Conservation (phyloP, 2,888 invertebrate genomes). For the Cryptus viduatorius region DNA sequence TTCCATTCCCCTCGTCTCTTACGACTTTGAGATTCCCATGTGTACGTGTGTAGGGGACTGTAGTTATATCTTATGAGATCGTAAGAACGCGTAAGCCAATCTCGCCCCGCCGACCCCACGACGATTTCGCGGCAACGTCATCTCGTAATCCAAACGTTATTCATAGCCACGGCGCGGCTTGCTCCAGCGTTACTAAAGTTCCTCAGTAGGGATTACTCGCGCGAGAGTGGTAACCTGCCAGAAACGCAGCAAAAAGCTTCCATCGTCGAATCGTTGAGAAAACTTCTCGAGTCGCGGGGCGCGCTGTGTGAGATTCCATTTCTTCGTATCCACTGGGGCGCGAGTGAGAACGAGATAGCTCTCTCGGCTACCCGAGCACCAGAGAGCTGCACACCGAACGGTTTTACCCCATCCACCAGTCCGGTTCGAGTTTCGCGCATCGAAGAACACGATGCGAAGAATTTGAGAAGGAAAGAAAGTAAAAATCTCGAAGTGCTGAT, state of each 20-base stretch:
- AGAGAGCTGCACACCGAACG: constrained; percentile 30
- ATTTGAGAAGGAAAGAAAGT: neutral
- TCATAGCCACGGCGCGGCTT: constrained; percentile 73
- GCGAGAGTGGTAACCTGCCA: constrained; percentile 70
- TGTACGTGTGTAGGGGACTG: neutral
- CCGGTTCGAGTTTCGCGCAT: constrained; percentile 36
- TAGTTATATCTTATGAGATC: constrained; percentile 24
- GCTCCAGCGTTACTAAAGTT: constrained; percentile 76
- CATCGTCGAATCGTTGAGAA: constrained; percentile 41
- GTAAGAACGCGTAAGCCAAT: constrained; percentile 30
- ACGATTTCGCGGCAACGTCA: constrained; percentile 55
- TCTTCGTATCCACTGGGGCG: constrained; percentile 25
- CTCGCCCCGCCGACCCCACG: constrained; percentile 1
- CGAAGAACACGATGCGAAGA: constrained; percentile 28
- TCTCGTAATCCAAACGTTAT: constrained; percentile 77
- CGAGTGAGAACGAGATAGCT: constrained; percentile 3
- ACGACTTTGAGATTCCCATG: constrained; percentile 14
- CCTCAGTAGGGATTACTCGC: constrained; percentile 78
- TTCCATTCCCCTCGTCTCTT: constrained; percentile 17
- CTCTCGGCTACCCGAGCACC: constrained; percentile 10
- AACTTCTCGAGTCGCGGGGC: constrained; percentile 57
- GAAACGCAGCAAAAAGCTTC: constrained; percentile 64
- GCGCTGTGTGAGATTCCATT: constrained; percentile 36
- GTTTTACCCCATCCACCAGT: constrained; percentile 47
- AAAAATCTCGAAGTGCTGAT: constrained; percentile 23